Evolutionary conservation across 2,113 vertebrate genomes (phyloP).

Genomic region (Nerophis ophidion): DNA sequence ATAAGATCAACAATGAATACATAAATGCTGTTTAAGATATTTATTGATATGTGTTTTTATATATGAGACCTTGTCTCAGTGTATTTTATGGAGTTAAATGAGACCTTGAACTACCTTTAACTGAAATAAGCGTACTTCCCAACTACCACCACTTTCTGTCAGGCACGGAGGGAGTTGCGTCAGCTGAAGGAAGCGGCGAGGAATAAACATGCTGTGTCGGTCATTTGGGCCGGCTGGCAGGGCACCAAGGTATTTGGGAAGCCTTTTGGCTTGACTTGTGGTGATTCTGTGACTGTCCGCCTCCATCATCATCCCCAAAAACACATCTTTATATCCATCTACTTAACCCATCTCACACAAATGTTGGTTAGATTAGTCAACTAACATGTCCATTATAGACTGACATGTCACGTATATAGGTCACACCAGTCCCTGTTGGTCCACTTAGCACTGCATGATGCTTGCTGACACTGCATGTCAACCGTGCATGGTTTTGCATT

Average conservation of each 20-base stretch:
- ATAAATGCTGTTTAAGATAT: not conserved
- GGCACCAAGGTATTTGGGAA: conserved; percentile 94
- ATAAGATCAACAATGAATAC: conserved; percentile 9
- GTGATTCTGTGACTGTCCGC: conserved; percentile 61
- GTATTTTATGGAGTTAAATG: conserved; percentile 17
- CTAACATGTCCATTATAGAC: not conserved
- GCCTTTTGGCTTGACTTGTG: conserved; percentile 52
- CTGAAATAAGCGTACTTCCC: conserved; percentile 70
- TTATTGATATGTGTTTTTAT: not conserved
- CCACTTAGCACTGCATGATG: conserved; percentile 23
- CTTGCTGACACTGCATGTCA: conserved; percentile 33
- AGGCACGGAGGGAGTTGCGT: conserved; percentile 95
- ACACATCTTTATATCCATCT: conserved; percentile 11
- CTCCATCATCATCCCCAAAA: conserved; percentile 26
- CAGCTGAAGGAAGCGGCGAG: conserved; percentile 92
- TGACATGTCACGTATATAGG: not conserved
- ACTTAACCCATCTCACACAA: conserved; percentile 14
- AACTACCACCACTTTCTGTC: conserved; percentile 60
- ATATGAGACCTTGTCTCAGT: not conserved
- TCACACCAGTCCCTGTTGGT: conserved; percentile 8
- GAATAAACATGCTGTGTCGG: conserved; percentile 94
- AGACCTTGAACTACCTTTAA: not conserved
- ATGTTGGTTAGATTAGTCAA: not conserved
- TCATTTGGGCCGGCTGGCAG: conserved; percentile 99
- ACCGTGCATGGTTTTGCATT: conserved; percentile 35